Percentiles rank a stretch among this genome's conserved stretches.
Conservation (phyloP, 2,888 invertebrate species). For the Hydrotaea cyrtoneurina region DNA sequence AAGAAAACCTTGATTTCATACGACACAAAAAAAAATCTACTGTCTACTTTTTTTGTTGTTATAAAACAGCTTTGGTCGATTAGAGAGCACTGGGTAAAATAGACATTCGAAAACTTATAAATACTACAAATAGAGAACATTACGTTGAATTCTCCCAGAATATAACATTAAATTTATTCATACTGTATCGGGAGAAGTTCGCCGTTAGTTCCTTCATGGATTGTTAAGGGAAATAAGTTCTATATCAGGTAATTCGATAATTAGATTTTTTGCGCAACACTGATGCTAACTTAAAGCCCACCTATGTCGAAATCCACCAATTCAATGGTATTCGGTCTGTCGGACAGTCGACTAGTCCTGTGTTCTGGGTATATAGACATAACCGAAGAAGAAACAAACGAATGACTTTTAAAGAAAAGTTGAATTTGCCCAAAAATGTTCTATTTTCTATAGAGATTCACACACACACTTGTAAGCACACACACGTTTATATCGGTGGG, state of each 20-base stretch:
- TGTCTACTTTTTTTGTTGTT: neutral
- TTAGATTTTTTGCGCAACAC: neutral
- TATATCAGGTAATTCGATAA: too few species aligned
- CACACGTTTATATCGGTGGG: neutral
- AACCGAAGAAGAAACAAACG: neutral
- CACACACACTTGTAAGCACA: neutral
- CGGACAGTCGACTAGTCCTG: neutral
- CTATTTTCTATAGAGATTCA: neutral
- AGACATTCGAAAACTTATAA: too few species aligned
- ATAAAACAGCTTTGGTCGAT: neutral
- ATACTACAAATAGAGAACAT: too few species aligned
- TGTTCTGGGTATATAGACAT: neutral
- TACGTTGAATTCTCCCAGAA: too few species aligned
- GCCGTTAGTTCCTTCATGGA: too few species aligned
- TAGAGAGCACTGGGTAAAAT: too few species aligned
- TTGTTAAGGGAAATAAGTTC: too few species aligned
- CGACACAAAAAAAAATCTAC: slow-evolving; percentile 20
- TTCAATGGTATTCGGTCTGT: neutral
- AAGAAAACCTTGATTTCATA: slow-evolving; percentile 55
- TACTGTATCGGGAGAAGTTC: too few species aligned
- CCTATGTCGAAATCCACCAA: neutral
- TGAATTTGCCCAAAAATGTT: slow-evolving; percentile 48
- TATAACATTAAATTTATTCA: neutral
- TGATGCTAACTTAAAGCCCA: neutral
- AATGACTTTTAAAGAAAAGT: slow-evolving; percentile 36